Percentiles rank a stretch among this genome's conserved stretches.
phyloP scores from a whole-genome alignment of 1,140 invertebrate genomes.

The Scaptomyza hsui region DNA sequence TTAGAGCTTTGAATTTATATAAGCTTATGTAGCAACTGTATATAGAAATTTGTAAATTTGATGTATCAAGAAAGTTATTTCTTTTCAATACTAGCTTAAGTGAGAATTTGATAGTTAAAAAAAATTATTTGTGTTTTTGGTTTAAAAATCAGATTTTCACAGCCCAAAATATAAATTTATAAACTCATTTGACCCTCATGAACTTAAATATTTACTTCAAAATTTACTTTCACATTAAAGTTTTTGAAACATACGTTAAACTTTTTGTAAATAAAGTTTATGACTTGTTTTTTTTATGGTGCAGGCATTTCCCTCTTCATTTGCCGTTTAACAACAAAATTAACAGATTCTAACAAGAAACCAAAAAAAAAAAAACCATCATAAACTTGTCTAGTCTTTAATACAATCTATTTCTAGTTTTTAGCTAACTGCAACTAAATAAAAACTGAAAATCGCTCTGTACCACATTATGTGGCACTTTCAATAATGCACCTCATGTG shows the following conservation, averaged over 20 bases:
- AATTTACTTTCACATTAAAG: too few relatives aligned
- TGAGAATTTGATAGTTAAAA: too few relatives aligned
- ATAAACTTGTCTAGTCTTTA: constrained; percentile 25
- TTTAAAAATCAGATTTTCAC: too few relatives aligned
- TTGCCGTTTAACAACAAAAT: neutral
- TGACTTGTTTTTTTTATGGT: constrained; percentile 1
- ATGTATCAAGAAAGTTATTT: neutral
- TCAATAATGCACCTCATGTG: constrained; percentile 19
- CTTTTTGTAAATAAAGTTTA: constrained; percentile 17
- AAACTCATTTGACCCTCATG: too few relatives aligned
- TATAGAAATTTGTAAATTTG: neutral
- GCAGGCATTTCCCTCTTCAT: neutral
- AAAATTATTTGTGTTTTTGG: too few relatives aligned
- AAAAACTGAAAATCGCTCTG: constrained; percentile 22
- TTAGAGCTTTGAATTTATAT: neutral
- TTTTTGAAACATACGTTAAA: neutral
- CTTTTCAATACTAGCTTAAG: too few relatives aligned
- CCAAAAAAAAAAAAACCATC: neutral
- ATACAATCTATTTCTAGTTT: neutral
- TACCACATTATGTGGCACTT: constrained; percentile 39
- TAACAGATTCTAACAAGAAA: constrained; percentile 9
- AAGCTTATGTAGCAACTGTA: neutral
- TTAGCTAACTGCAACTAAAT: constrained; percentile 30
- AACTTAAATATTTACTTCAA: too few relatives aligned
- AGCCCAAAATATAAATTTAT: too few relatives aligned